Evolutionary conservation across 2,113 vertebrate species (phyloP).

Genomic region (Accipiter cooperii): DNA sequence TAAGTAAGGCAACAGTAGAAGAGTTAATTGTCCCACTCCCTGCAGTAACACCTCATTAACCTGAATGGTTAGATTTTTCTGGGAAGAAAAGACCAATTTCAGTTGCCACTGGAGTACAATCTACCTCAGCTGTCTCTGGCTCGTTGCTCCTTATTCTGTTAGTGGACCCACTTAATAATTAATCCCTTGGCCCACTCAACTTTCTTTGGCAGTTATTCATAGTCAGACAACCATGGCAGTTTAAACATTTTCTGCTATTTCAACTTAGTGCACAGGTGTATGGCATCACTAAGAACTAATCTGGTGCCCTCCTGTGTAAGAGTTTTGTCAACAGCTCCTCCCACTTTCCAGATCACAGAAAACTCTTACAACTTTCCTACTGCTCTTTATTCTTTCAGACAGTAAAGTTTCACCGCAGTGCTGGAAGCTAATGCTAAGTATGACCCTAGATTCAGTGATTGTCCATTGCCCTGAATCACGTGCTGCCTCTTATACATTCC

Average conservation of each 20-base stretch:
- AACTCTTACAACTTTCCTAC: neutral
- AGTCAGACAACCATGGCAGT: neutral
- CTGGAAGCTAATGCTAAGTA: neutral
- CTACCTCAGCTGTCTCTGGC: neutral
- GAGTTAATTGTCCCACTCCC: neutral
- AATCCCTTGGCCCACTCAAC: neutral
- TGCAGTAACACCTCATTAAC: neutral
- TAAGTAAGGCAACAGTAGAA: neutral
- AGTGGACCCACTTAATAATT: neutral
- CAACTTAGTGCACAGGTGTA: neutral
- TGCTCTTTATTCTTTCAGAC: neutral
- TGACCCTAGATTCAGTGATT: neutral
- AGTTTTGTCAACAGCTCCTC: neutral
- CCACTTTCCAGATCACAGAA: neutral
- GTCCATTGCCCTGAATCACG: neutral
- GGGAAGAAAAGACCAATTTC: neutral
- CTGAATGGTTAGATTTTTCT: neutral
- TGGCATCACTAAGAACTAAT: neutral
- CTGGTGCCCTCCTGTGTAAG: neutral
- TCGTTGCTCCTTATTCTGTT: neutral
- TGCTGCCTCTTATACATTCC: neutral
- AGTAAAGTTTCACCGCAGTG: neutral
- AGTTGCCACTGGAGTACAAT: neutral
- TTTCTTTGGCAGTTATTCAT: neutral
- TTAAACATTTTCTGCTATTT: neutral